Evolutionary conservation across 2,113 vertebrate genomes (phyloP).

Genomic region (Cygnus atratus): DNA sequence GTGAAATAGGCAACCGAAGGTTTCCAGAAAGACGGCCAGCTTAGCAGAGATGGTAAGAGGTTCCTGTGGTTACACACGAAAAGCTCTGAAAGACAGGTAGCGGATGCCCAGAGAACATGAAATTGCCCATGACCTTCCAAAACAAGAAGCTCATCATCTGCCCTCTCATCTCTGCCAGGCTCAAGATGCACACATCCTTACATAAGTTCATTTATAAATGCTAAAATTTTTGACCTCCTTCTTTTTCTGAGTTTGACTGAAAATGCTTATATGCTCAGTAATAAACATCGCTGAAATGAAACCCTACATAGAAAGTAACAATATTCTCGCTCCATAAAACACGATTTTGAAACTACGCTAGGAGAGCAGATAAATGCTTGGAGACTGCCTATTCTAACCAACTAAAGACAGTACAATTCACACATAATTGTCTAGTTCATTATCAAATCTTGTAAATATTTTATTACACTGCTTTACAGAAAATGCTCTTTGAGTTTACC

Average conservation of each 20-base stretch:
- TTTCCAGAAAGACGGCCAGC: background rate
- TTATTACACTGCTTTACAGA: background rate
- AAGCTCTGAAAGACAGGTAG: background rate
- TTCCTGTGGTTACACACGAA: background rate
- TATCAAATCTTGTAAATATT: slow-evolving; percentile 38
- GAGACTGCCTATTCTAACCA: background rate
- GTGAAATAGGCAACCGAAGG: background rate
- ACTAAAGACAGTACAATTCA: background rate
- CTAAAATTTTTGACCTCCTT: background rate
- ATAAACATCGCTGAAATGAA: background rate
- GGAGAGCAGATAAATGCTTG: background rate
- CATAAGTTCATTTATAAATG: background rate
- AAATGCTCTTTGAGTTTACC: background rate
- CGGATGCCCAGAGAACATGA: background rate
- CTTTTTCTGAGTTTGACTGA: background rate
- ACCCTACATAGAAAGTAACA: background rate
- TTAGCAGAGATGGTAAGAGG: background rate
- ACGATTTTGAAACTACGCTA: background rate
- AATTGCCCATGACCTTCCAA: background rate
- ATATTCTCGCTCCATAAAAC: background rate
- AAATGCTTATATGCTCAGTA: background rate
- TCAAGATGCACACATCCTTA: background rate
- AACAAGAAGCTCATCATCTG: background rate
- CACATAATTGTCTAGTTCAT: slow-evolving; percentile 25
- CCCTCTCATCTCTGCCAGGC: background rate